Base-by-base conservation (phyloP, 2,113 vertebrate genomes). In the Poicephalus gulielmi region DNA sequence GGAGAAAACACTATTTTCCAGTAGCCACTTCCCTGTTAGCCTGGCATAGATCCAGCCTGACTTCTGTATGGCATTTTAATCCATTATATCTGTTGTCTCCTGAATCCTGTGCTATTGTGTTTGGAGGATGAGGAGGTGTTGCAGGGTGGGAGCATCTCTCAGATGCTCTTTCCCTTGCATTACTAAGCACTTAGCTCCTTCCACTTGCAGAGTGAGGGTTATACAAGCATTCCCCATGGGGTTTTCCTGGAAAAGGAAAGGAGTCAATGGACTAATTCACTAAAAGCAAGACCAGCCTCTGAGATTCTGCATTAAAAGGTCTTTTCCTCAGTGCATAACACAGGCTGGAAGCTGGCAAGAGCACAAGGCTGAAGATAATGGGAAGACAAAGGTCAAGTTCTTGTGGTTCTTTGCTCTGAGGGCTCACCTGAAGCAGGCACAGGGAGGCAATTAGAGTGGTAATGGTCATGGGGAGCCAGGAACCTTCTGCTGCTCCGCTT, bases 221-320 rank as follows among this genome's bases (percentile, higher is more conserved):
- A 86, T 80, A 81, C 90, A 94, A 83, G 77, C 85, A 49, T 8
- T 83, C 68, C 82, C 90, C 17, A 1, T 3, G 17, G 71, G 79
- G 11, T 47, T 77, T 96, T 92, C 79, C 64, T 93, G 90, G 71
- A 88, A 95, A 85, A 64, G 59, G 79, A 88, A 83, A 80, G 79
- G 82, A 97, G 85, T 93, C 92, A 94, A 50, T 86, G 91, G 90
- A 93, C 82, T 91, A 83, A 93, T 95, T 90, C 88, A 78, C 93
- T 96, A 91, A 96, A 93, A 97, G 94, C 96, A 86, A 50, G 46
- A 70, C 67, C 46, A 3, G 78, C 75, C 78, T 79, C 90, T 88
- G 86, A 74, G 49, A 49, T 83, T 90, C 87, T 94, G 82, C 95
- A 59, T 88, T 93, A 86, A 96, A 92, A 94, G 59, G 63, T 77